Base-by-base conservation (phyloP, 2,113 vertebrate genomes). In the Holacanthus passer region DNA sequence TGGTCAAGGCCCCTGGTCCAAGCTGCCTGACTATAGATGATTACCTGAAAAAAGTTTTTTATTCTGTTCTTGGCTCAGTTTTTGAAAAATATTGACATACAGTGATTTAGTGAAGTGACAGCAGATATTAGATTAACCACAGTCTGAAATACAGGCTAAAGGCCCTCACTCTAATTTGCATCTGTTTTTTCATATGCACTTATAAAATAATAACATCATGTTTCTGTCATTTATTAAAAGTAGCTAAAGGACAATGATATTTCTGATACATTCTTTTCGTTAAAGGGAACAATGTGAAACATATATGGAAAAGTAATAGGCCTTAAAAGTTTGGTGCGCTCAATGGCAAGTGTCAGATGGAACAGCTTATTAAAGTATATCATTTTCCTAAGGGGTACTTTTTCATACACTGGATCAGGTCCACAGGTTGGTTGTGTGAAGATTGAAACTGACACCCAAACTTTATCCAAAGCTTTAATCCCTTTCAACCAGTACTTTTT, bases 271-370 rank as follows among this genome's bases (percentile, higher is more conserved):
- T 43, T 58, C 14, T 62, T 16, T 47, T 39, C 62, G 60, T 72
- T 47, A 29, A 63, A 63, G 5, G 14, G 56, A 72, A 79, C 35
- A 59, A 35, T 55, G 29, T 67, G 58, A 75, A 66, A 82, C 39
- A 16, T 48, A 53, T 37, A 59, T 73, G 20, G 10, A 17, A 43
- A 72, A 58, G 19, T 29, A 50, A 77, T 41, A 74, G n/a, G 41
- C 55, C 47, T 62, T 24, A 58, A 59, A 32, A 39, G 50, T 39
- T 31, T 22, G 17, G 22, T 66, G 52, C 48, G 55, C 47, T 79
- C 45, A 29, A 14, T 59, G 29, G 10, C 48, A 77, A 60, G 29
- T 56, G 10, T 41, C 9, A 0, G 31, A 12, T 29, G 48, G 31
- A 58, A 17, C 35, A 66, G 9, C 5, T 58, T 43, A 20, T 58